Evolutionary conservation across 2,797 vertebrate species (phyloP).

Genomic region (Linurgus olivaceus): DNA sequence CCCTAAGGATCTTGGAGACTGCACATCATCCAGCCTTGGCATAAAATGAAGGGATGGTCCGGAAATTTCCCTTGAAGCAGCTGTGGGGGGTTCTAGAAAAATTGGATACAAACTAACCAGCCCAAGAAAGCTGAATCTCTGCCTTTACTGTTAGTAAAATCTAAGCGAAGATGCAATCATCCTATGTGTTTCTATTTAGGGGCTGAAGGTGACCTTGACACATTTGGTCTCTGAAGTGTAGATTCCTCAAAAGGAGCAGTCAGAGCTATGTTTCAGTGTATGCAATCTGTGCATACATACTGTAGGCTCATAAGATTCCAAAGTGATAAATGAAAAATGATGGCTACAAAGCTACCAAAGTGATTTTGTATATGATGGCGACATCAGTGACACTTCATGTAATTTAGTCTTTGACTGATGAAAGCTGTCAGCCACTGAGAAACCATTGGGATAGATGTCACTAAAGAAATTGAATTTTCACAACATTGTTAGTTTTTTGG

Average conservation of each 20-base stretch:
- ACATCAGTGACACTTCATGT: constrained; percentile 18
- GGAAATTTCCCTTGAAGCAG: neutral
- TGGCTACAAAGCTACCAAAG: neutral
- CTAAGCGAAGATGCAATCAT: rapidly evolving
- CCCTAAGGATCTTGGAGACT: neutral
- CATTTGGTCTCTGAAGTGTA: neutral
- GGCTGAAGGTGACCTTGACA: neutral
- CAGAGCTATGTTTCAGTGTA: neutral
- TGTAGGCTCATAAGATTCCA: neutral
- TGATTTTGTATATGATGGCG: constrained; percentile 41
- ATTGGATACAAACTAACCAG: neutral
- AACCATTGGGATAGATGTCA: constrained; percentile 3
- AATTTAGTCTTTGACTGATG: constrained; percentile 38
- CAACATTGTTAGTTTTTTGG: neutral
- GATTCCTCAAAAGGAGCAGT: neutral
- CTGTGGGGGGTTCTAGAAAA: neutral
- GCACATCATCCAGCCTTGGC: neutral
- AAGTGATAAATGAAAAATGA: constrained; percentile 32
- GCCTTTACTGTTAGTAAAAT: neutral
- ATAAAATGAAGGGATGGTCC: neutral
- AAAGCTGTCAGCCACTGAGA: constrained; percentile 9
- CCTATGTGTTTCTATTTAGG: neutral
- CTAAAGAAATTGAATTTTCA: constrained; percentile 27
- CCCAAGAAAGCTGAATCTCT: neutral
- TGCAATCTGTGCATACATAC: neutral